Evolutionary conservation across 2,113 vertebrate genomes (phyloP).

Genomic region (Grus americana): DNA sequence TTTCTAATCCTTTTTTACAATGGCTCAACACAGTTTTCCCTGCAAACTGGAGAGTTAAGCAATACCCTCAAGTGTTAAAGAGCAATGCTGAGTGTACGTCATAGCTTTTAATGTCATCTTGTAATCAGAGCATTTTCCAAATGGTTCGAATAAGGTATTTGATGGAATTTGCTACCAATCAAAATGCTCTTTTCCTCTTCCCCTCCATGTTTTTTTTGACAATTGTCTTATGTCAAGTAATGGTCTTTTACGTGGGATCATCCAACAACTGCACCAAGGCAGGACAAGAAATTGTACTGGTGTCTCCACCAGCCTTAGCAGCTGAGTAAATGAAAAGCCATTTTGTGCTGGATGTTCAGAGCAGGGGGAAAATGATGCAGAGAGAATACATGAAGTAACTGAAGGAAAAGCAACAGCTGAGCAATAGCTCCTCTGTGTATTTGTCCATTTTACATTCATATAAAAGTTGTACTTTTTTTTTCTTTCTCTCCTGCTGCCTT

Average conservation of each 20-base stretch:
- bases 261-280: not conserved
- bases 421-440: not conserved
- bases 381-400: not conserved
- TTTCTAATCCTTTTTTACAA: not conserved
- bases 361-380: not conserved
- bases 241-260: not conserved
- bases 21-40: not conserved
- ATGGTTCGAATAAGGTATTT: not conserved
- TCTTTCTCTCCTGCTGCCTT: not conserved
- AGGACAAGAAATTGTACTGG: not conserved
- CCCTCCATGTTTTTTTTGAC: not conserved
- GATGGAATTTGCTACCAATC: not conserved
- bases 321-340: not conserved
- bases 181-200: not conserved
- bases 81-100: not conserved
- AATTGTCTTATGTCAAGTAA: not conserved
- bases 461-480: not conserved
- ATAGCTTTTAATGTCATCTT: not conserved
- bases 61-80: not conserved
- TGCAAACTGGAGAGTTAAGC: not conserved
- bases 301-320: not conserved
- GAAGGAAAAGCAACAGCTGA: not conserved
- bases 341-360: not conserved
- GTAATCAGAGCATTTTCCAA: not conserved
- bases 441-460: slow-evolving; percentile 14